A percentile compares a stretch with the other conserved stretches of the same genome.
Conservation (phyloP, 2,113 vertebrate genomes). For the Melanotaenia duboulayi region DNA sequence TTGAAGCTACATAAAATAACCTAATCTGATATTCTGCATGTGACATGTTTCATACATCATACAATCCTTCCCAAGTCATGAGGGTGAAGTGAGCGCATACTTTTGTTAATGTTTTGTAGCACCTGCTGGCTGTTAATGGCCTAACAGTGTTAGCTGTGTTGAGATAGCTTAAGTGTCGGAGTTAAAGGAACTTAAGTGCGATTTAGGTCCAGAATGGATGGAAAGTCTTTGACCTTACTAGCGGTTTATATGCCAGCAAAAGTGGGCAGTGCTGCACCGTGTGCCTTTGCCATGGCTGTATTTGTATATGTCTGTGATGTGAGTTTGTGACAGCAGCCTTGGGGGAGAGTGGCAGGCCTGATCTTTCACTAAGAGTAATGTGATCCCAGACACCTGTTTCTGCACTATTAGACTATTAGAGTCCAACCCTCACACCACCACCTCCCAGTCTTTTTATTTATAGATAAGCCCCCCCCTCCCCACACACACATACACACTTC, state of each 20-base stretch:
- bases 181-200: constrained; percentile 52
- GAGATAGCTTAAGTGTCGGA: constrained; percentile 40
- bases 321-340: constrained; percentile 65
- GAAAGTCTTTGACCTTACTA: constrained; percentile 50
- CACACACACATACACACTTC: constrained; percentile 7
- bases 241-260: constrained; percentile 19
- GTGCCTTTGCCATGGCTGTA: constrained; percentile 30
- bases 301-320: constrained; percentile 36
- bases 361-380: constrained; percentile 87
- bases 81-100: constrained; percentile 50
- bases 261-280: constrained; percentile 20
- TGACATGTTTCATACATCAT: constrained; percentile 15
- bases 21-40: background rate
- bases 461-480: constrained; percentile 71
- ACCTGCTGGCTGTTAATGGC: constrained; percentile 71
- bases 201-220: constrained; percentile 54
- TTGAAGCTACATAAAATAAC: background rate
- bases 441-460: constrained; percentile 80
- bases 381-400: constrained; percentile 89
- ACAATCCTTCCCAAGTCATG: constrained; percentile 37
- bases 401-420: constrained; percentile 76
- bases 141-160: constrained; percentile 56
- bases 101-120: constrained; percentile 68
- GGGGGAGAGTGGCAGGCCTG: constrained; percentile 77
- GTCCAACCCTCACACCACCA: constrained; percentile 69